Percentiles rank a stretch among this genome's conserved stretches.
Evolutionary conservation across 2,797 vertebrate species (phyloP).

Genomic region (Notamacropus eugenii): DNA sequence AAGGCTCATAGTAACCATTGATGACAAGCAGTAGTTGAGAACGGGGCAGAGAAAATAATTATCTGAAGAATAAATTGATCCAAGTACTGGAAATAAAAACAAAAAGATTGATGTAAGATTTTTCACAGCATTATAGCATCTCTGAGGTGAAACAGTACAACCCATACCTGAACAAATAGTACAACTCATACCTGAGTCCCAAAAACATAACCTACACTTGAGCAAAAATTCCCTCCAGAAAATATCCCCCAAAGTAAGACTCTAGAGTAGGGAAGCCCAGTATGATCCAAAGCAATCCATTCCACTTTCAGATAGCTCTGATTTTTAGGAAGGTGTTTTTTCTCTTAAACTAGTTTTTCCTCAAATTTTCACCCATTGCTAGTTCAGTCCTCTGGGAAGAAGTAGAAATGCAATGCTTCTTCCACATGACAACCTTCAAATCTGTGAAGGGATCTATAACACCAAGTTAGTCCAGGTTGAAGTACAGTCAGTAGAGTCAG

Average conservation of each 20-base stretch:
- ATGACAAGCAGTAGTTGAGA: not conserved
- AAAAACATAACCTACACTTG: not conserved
- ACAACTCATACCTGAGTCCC: not conserved
- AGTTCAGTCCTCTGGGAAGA: not conserved
- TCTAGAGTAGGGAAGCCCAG: not conserved
- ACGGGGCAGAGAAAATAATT: not conserved
- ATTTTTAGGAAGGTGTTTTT: not conserved
- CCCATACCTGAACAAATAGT: not conserved
- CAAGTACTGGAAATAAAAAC: not conserved
- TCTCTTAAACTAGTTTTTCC: not conserved
- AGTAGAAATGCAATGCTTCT: not conserved
- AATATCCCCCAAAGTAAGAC: not conserved
- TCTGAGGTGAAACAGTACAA: not conserved
- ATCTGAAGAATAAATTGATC: not conserved
- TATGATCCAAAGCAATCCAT: not conserved
- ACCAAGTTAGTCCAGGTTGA: not conserved
- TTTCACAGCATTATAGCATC: not conserved
- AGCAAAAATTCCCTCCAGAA: not conserved
- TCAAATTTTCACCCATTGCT: not conserved
- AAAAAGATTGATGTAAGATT: not conserved
- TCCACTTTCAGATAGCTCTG: not conserved
- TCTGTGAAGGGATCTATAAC: not conserved
- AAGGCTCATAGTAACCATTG: not conserved
- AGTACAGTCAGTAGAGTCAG: not conserved
- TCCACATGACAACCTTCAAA: not conserved